Conservation (phyloP, 2,888 invertebrate genomes). For the Schrankia costaestrigalis region DNA sequence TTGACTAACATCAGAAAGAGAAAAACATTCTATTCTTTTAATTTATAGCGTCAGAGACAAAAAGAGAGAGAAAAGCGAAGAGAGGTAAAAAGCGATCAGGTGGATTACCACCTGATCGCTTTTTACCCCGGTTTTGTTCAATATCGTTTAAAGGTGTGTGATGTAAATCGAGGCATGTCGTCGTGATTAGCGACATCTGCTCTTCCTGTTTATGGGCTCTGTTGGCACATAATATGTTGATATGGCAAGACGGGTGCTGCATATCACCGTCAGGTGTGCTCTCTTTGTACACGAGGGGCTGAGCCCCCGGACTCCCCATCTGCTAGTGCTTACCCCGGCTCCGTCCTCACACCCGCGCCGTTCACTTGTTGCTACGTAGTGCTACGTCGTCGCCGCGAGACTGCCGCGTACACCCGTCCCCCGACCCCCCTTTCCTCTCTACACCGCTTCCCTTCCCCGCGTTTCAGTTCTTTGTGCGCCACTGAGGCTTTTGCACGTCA, state of each 20-base stretch:
- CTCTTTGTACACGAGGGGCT: constrained; percentile 45
- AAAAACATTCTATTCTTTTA: too few species aligned
- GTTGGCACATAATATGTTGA: constrained; percentile 20
- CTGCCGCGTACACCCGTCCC: constrained; percentile 62
- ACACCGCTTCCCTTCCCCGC: constrained; percentile 64
- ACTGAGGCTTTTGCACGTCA: constrained; percentile 64
- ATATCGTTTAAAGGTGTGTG: constrained; percentile 17
- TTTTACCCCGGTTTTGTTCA: not conserved
- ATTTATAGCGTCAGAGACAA: too few species aligned
- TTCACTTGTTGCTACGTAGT: constrained; percentile 78
- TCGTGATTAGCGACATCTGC: constrained; percentile 63
- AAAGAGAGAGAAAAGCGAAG: too few species aligned
- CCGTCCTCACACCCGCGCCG: constrained; percentile 58
- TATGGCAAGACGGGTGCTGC: constrained; percentile 43
- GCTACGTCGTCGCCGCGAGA: constrained; percentile 66
- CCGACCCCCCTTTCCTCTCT: constrained; percentile 48
- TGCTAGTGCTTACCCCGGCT: constrained; percentile 40
- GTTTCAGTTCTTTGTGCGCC: constrained; percentile 79
- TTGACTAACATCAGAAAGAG: too few species aligned
- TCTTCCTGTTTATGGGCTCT: constrained; percentile 49
- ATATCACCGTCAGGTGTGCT: constrained; percentile 66
- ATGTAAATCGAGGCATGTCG: constrained; percentile 18
- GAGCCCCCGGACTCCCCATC: constrained; percentile 41
- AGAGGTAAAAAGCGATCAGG: too few species aligned
- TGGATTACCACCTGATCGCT: too few species aligned